Evolutionary conservation across 2,797 vertebrate genomes (phyloP).

Genomic region (Hemitrygon akajei): DNA sequence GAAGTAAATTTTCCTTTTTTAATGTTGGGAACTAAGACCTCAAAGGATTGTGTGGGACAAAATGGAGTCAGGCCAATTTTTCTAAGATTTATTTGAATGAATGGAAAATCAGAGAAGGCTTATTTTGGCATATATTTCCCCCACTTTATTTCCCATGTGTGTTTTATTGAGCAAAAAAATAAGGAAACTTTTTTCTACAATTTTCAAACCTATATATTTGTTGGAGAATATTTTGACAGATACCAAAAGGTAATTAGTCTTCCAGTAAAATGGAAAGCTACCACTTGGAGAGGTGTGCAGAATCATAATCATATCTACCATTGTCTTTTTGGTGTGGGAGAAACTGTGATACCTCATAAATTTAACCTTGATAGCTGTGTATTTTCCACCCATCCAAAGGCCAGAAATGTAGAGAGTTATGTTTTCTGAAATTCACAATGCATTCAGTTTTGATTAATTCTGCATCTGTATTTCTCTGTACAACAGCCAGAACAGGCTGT

Average conservation of each 20-base stretch:
- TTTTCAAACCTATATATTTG: neutral
- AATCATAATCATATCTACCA: neutral
- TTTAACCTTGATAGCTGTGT: neutral
- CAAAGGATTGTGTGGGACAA: neutral
- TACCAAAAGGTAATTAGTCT: neutral
- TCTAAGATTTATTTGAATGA: neutral
- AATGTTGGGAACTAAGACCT: neutral
- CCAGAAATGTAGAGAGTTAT: neutral
- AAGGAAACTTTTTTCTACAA: neutral
- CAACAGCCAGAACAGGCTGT: neutral
- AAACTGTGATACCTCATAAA: neutral
- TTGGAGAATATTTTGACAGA: neutral
- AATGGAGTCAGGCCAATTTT: neutral
- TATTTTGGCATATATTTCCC: neutral
- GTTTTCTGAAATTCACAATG: neutral
- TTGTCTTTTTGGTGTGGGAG: neutral
- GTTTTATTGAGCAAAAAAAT: neutral
- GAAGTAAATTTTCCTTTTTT: neutral
- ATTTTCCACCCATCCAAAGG: neutral
- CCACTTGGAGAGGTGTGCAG: neutral
- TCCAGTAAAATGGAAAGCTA: neutral
- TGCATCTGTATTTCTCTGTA: neutral
- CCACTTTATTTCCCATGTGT: neutral
- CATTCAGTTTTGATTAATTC: neutral
- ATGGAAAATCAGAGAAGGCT: neutral